Evolutionary conservation across 2,888 invertebrate genomes (phyloP).

Genomic region (Toxonevra muliebris): DNA sequence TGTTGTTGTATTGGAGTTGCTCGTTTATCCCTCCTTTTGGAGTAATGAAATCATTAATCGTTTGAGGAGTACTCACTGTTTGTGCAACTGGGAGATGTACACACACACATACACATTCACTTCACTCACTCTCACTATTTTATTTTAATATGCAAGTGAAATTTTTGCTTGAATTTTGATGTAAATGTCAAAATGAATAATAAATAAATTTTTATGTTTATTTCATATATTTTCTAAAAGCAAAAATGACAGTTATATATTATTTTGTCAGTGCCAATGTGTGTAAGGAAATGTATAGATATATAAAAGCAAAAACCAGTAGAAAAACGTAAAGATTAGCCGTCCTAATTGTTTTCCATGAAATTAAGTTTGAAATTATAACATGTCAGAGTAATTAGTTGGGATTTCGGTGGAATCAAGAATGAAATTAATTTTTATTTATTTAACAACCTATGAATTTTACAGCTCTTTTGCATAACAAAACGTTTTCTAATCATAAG

Average conservation of each 20-base stretch:
- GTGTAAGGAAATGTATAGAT: background rate
- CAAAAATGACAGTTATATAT: constrained; percentile 29
- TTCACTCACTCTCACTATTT: constrained; percentile 2
- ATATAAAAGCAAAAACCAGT: background rate
- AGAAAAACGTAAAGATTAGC: background rate
- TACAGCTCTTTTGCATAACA: too few relatives aligned
- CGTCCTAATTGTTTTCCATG: too few relatives aligned
- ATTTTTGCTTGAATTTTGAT: constrained; percentile 39
- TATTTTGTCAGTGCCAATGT: constrained; percentile 6
- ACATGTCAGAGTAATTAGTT: too few relatives aligned
- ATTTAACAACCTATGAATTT: too few relatives aligned
- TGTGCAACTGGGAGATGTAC: background rate
- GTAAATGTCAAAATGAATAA: constrained; percentile 56
- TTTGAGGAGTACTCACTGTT: too few relatives aligned
- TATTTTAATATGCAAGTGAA: background rate
- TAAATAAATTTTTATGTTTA: constrained; percentile 42
- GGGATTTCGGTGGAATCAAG: too few relatives aligned
- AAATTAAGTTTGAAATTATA: background rate
- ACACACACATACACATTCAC: constrained; percentile 1
- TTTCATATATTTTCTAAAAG: constrained; percentile 17
- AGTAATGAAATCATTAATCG: too few relatives aligned
- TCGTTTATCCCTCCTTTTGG: too few relatives aligned
- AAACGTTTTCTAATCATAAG: too few relatives aligned
- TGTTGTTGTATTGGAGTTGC: too few relatives aligned
- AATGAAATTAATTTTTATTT: too few relatives aligned